phyloP scores from a whole-genome alignment of 92 coral and sea anemone genomes.

The Diadumene lineata region DNA sequence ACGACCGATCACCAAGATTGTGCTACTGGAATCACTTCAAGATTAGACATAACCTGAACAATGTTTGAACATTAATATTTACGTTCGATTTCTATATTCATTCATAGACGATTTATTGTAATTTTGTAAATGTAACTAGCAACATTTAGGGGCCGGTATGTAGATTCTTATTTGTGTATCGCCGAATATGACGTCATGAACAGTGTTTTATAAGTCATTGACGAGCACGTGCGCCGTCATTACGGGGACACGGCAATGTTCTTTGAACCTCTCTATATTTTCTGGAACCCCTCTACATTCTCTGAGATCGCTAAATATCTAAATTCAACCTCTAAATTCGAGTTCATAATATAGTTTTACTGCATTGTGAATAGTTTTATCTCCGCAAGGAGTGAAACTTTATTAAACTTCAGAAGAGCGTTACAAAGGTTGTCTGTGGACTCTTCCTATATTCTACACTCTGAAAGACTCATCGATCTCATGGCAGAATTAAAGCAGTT shows the following conservation, averaged over 20 bases:
- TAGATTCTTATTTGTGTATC: neutral
- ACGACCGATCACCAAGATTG: constrained; percentile 1
- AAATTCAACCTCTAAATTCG: too few relatives aligned
- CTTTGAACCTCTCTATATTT: neutral
- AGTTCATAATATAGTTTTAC: too few relatives aligned
- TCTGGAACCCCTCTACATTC: too few relatives aligned
- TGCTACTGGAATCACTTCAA: neutral
- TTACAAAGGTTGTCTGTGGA: too few relatives aligned
- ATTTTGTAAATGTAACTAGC: neutral
- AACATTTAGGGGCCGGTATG: constrained; percentile 7
- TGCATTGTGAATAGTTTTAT: too few relatives aligned
- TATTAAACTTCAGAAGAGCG: too few relatives aligned
- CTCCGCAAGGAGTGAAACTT: too few relatives aligned
- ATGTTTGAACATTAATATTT: neutral
- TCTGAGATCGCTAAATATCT: too few relatives aligned
- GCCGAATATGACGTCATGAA: neutral
- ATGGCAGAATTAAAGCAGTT: too few relatives aligned
- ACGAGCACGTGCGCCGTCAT: neutral
- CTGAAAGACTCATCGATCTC: too few relatives aligned
- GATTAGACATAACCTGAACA: neutral
- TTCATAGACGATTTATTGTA: neutral
- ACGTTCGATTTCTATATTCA: constrained; percentile 4
- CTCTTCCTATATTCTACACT: too few relatives aligned
- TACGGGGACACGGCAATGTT: neutral
- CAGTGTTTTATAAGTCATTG: neutral